Evolutionary conservation across 2,888 invertebrate species (phyloP), one percentile per base, ranked within the genome.

Genomic region (Euproctis similis): DNA sequence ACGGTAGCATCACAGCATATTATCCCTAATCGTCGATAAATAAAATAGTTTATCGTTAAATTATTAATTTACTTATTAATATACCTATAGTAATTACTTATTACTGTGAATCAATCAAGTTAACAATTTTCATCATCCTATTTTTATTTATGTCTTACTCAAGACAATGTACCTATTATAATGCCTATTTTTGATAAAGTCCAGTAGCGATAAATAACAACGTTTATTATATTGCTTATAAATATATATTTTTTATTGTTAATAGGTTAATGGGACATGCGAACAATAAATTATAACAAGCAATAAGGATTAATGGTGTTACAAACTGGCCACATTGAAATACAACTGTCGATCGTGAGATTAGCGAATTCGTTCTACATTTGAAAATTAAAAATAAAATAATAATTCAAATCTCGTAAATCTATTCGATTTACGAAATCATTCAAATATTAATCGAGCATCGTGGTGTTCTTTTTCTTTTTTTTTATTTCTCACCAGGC

Each of bases 401-500:
- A n/a, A n/a, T 42, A 53, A 56, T 56, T 53, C 33, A 52, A 47
- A 47, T 55, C 43, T 44, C 41, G 36, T 46, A 56, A 55, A 51
- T 50, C 43, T 56, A 56, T 62, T 53, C 46, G 55, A 62, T 61
- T 60, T n/a, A n/a, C n/a, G n/a, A n/a, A n/a, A n/a, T 54, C 46
- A 44, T 59, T 64, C 56, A 46, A 58, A 59, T 66, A 69, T 63
- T 59, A 59, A 50, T 50, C 54, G 50, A 50, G 51, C 26, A 33
- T 34, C n/a, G n/a, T n/a, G n/a, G n/a, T n/a, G n/a, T n/a, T n/a
- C n/a, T n/a, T n/a, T n/a, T 59, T 66, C 4, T 59, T 69, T 30
- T 31, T 73, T 76, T 72, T 73, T 70, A 74, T 75, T 77, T 72
- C 63, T 64, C 61, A 47, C 46, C 56, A 53, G 54, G 55, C 61